Percentiles rank a stretch among this genome's conserved stretches.
Conservation (phyloP, 2,797 vertebrate species). For the Sebastes alutus region DNA sequence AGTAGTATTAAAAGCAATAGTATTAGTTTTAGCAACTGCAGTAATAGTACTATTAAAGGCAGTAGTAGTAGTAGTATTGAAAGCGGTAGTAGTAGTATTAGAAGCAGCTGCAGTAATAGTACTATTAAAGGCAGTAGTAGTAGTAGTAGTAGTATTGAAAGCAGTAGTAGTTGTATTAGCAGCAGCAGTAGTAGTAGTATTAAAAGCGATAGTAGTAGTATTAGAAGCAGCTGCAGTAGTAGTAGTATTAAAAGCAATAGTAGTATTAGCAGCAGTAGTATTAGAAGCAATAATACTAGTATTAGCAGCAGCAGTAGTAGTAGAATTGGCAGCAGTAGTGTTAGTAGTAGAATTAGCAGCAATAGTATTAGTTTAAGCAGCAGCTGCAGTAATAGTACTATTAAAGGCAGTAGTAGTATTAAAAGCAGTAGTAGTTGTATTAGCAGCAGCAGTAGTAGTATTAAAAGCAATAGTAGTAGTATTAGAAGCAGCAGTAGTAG, state of each 20-base stretch:
- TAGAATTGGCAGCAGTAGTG: too few relatives aligned
- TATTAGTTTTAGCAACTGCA: background rate
- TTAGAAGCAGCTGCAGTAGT: background rate
- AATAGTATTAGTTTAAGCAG: background rate
- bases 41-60: background rate
- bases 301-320: too few relatives aligned
- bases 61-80: background rate
- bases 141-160: background rate
- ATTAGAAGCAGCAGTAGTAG: too few relatives aligned
- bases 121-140: background rate
- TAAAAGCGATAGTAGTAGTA: background rate
- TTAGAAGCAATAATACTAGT: background rate
- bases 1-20: background rate
- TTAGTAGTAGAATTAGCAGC: background rate
- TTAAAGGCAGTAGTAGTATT: background rate
- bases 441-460: background rate
- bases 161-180: too few relatives aligned
- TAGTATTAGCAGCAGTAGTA: background rate
- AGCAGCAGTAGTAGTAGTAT: background rate
- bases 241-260: too few relatives aligned
- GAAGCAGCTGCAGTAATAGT: background rate
- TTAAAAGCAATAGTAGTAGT: background rate
- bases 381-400: background rate
- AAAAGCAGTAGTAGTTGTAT: background rate
- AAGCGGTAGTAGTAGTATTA: background rate